Percentiles rank a stretch among this genome's conserved stretches.
Evolutionary conservation across 2,888 invertebrate genomes (phyloP).

Genomic region (Melanophora roralis): DNA sequence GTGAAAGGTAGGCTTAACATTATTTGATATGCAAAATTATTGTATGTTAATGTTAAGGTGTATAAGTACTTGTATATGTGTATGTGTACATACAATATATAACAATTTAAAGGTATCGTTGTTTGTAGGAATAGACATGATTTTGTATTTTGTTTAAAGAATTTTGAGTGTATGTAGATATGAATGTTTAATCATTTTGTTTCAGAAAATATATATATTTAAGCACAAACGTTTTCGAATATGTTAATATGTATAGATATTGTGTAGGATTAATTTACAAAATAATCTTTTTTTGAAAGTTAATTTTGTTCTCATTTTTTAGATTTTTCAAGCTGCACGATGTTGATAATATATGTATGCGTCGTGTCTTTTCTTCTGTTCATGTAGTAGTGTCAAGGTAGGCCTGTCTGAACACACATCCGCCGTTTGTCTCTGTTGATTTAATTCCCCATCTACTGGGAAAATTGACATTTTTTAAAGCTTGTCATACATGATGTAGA

Average conservation of each 20-base stretch:
- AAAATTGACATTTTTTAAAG: constrained; percentile 59
- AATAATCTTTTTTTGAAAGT: constrained; percentile 33
- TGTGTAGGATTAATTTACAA: not conserved
- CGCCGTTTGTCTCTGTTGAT: not conserved
- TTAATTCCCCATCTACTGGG: constrained; percentile 9
- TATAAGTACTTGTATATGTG: not conserved
- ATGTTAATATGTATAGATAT: not conserved
- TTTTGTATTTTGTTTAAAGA: too few relatives aligned
- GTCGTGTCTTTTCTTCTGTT: not conserved
- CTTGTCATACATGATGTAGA: constrained; percentile 55
- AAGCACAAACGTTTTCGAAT: too few relatives aligned
- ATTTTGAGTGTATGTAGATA: too few relatives aligned
- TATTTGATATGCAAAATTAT: constrained; percentile 53
- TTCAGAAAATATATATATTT: too few relatives aligned
- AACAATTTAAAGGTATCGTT: not conserved
- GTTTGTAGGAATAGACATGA: constrained; percentile 17
- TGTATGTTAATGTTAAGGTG: not conserved
- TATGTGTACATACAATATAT: not conserved
- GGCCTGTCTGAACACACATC: not conserved
- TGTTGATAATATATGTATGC: not conserved
- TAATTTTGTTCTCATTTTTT: constrained; percentile 38
- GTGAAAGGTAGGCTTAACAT: constrained; percentile 53
- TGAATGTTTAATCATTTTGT: too few relatives aligned
- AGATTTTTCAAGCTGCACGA: not conserved
- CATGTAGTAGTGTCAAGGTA: not conserved